phyloP scores from a whole-genome alignment of 2,797 vertebrate species.

The Spinibarbus caldwelli region DNA sequence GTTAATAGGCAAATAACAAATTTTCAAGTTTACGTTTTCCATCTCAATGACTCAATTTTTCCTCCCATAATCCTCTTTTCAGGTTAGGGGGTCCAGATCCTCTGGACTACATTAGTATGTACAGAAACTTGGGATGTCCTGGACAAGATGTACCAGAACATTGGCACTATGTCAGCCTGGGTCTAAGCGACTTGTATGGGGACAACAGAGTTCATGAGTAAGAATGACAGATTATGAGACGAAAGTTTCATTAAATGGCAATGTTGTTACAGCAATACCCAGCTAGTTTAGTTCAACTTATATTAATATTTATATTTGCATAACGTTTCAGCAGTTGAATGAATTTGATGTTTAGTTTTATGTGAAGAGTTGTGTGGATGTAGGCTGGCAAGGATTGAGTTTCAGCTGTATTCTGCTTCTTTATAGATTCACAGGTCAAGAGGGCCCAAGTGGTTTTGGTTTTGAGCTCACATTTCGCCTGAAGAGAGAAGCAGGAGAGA shows the following conservation, averaged over 20 bases:
- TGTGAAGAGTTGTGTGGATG: not conserved
- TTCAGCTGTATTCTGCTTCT: slow-evolving; percentile 21
- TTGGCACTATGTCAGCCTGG: slow-evolving; percentile 99
- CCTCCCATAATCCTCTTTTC: slow-evolving; percentile 32
- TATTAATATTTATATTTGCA: not conserved
- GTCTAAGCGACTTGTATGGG: slow-evolving; percentile 95
- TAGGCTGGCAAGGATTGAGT: not conserved
- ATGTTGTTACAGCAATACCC: not conserved
- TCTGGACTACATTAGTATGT: slow-evolving; percentile 99
- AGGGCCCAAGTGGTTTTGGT: slow-evolving; percentile 94
- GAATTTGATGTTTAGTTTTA: not conserved
- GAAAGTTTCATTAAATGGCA: not conserved
- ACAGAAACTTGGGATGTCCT: slow-evolving; percentile 90
- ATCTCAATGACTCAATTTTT: not conserved
- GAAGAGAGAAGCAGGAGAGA: slow-evolving; percentile 95
- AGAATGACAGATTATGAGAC: slow-evolving; percentile 72
- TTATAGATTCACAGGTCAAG: slow-evolving; percentile 90
- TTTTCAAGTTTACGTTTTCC: not conserved
- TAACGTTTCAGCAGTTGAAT: not conserved
- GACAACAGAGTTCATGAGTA: slow-evolving; percentile 99
- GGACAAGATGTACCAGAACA: slow-evolving; percentile 92
- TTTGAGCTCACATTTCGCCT: slow-evolving; percentile 97
- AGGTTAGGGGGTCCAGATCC: slow-evolving; percentile 99
- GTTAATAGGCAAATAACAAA: not conserved
- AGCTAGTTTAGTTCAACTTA: not conserved